phyloP scores from a whole-genome alignment of 2,888 invertebrate genomes.

The Lithophane semibrunnea region DNA sequence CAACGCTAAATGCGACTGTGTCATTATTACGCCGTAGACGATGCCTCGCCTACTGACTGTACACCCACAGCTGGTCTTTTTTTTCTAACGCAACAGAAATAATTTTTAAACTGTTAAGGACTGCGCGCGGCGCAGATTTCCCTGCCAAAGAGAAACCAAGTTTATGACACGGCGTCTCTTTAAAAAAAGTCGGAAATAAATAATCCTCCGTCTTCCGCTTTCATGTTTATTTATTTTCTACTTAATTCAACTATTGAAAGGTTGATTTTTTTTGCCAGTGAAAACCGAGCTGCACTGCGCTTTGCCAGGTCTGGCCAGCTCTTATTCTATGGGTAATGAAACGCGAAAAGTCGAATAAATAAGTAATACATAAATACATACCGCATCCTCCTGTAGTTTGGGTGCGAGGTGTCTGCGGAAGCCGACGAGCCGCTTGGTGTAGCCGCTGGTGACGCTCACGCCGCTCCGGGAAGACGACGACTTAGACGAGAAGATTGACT shows the following conservation, averaged over 20 bases:
- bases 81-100: background rate
- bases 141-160: background rate
- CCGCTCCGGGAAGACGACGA: constrained; percentile 78
- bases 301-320: background rate
- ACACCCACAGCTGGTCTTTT: background rate
- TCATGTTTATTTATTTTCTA: background rate
- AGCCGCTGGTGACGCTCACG: constrained; percentile 82
- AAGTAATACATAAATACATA: constrained; percentile 73
- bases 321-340: background rate
- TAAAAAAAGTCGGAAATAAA: background rate
- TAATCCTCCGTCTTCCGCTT: background rate
- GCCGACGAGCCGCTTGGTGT: constrained; percentile 78
- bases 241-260: background rate
- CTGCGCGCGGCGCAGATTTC: too few relatives aligned
- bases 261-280: background rate
- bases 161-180: background rate
- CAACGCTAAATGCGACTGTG: background rate
- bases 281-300: background rate
- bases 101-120: background rate
- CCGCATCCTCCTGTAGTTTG: constrained; percentile 80
- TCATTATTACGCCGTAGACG: constrained; percentile 2
- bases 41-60: background rate
- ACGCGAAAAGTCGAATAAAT: constrained; percentile 1
- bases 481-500: constrained; percentile 81
- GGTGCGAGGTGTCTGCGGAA: constrained; percentile 81